phyloP scores from a whole-genome alignment of 2,797 vertebrate species.

The Danionella dracula region DNA sequence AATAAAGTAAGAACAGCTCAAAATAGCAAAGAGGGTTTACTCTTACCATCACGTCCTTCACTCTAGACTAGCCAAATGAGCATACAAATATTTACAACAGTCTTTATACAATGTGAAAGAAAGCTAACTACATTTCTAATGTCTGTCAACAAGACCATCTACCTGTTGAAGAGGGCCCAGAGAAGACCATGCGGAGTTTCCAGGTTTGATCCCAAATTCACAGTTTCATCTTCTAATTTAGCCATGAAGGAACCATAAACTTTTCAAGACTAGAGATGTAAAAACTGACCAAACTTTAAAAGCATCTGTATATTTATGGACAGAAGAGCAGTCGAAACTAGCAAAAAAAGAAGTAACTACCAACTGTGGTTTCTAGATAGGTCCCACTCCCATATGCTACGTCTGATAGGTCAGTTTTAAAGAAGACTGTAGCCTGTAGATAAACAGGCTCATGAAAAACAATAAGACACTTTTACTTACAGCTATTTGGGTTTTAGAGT shows the following conservation, averaged over 20 bases:
- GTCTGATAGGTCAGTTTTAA: constrained; percentile 33
- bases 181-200: constrained; percentile 22
- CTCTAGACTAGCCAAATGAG: background rate
- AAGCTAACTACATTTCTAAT: background rate
- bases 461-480: no score
- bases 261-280: background rate
- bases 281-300: background rate
- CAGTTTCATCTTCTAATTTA: background rate
- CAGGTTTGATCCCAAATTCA: background rate
- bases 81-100: no score
- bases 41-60: background rate
- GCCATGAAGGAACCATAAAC: constrained; percentile 18
- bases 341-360: background rate
- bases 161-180: constrained; percentile 42
- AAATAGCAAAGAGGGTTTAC: background rate
- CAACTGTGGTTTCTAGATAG: constrained; percentile 26
- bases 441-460: constrained; percentile 7
- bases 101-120: no score
- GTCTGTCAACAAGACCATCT: background rate
- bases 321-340: background rate
- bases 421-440: constrained; percentile 25
- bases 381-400: constrained; percentile 2
- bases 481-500: no score
- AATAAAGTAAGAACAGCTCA: background rate
- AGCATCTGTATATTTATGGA: background rate